Evolutionary conservation across 2,113 vertebrate genomes (phyloP).

Genomic region (Jacana jacana): DNA sequence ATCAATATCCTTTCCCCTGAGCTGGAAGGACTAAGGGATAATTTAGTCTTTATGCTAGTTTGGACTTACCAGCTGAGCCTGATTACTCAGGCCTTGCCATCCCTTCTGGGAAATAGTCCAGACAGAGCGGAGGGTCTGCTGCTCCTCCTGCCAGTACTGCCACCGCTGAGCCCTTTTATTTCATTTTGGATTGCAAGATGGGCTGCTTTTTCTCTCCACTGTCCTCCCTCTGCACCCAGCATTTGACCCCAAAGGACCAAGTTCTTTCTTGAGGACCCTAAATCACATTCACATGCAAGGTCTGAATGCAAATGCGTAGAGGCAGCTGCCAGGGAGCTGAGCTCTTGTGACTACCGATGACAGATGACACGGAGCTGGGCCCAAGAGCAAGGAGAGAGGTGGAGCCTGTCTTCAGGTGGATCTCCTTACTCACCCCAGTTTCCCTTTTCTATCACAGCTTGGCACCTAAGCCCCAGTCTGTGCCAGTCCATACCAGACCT

Average conservation of each 20-base stretch:
- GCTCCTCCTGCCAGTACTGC: not conserved
- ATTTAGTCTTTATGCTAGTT: slow-evolving; percentile 67
- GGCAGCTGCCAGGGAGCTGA: not conserved
- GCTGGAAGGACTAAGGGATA: slow-evolving; percentile 62
- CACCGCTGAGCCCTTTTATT: not conserved
- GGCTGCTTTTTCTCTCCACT: not conserved
- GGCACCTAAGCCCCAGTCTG: not conserved
- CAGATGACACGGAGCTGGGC: not conserved
- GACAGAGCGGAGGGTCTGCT: not conserved
- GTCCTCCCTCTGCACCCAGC: not conserved
- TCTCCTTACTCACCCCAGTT: not conserved
- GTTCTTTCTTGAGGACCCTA: not conserved
- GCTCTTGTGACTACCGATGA: not conserved
- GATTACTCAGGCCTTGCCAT: slow-evolving; percentile 61
- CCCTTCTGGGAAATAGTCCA: slow-evolving; percentile 60
- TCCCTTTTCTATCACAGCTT: not conserved
- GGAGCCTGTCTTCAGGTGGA: not conserved
- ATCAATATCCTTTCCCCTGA: slow-evolving; percentile 60
- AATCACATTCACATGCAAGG: not conserved
- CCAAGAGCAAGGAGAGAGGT: not conserved
- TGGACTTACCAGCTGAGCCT: slow-evolving; percentile 77
- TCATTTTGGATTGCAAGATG: not conserved
- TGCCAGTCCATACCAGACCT: not conserved
- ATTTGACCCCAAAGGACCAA: not conserved
- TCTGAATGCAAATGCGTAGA: not conserved